phyloP scores from a whole-genome alignment of 2,113 vertebrate species.

The Sporophila hypoxantha region DNA sequence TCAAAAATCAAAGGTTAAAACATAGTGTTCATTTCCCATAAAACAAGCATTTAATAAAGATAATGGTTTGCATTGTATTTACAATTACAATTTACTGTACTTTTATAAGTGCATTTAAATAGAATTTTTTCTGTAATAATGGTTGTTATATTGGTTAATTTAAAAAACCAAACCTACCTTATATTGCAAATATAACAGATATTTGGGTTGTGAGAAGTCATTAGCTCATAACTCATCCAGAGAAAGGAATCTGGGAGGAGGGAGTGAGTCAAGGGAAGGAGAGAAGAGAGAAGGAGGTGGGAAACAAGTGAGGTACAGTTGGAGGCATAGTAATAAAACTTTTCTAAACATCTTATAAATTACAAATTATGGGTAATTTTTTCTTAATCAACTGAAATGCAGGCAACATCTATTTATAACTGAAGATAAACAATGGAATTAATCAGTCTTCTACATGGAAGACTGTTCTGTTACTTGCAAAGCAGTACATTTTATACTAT shows the following conservation, averaged over 20 bases:
- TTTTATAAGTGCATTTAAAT: not conserved
- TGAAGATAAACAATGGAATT: not conserved
- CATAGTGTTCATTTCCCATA: not conserved
- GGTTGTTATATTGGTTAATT: not conserved
- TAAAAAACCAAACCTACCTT: not conserved
- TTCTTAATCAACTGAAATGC: not conserved
- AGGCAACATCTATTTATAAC: not conserved
- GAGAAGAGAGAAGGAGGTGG: not conserved
- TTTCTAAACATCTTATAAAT: not conserved
- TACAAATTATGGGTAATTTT: not conserved
- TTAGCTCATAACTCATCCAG: not conserved
- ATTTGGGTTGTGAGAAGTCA: not conserved
- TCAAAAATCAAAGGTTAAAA: not conserved
- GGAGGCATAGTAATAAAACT: not conserved
- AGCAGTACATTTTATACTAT: not conserved
- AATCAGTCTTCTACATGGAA: not conserved
- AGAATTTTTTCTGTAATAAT: not conserved
- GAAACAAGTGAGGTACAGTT: not conserved
- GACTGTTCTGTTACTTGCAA: not conserved
- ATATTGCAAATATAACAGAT: not conserved
- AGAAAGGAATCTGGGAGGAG: not conserved
- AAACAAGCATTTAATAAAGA: not conserved
- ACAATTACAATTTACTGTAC: not conserved
- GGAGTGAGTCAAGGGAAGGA: no score
- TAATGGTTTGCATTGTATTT: not conserved